Conservation (phyloP, 2,113 vertebrate genomes). For the Microtus ochrogaster region DNA sequence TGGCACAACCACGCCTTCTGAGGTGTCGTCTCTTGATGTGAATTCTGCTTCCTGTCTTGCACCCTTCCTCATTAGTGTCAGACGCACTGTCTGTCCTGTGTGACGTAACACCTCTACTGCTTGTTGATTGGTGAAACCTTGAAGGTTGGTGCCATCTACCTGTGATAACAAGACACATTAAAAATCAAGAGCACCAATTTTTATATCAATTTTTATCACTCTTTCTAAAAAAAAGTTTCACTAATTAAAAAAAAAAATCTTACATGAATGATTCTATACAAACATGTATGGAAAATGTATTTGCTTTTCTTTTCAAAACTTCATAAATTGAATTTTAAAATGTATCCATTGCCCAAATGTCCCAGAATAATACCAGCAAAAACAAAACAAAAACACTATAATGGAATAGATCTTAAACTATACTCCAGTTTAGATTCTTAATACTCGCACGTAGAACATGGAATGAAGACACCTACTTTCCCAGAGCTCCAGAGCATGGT, state of each 20-base stretch:
- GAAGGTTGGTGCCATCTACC: constrained; percentile 96
- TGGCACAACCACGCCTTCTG: constrained; percentile 84
- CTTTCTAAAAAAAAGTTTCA: background rate
- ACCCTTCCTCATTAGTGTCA: constrained; percentile 92
- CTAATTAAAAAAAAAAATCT: background rate
- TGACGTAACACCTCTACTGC: constrained; percentile 96
- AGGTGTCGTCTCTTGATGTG: constrained; percentile 74
- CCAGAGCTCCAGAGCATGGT: background rate
- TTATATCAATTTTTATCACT: background rate
- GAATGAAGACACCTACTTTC: background rate
- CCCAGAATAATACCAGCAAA: background rate
- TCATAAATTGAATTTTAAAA: background rate
- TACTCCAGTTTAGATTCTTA: background rate
- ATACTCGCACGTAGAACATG: background rate
- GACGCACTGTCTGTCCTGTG: constrained; percentile 93
- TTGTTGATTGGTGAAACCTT: constrained; percentile 97
- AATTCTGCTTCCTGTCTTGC: constrained; percentile 88
- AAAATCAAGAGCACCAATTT: background rate
- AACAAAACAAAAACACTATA: background rate
- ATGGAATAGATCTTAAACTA: background rate
- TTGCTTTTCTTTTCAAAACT: background rate
- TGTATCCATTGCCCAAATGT: background rate
- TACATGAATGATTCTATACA: background rate
- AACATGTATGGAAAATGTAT: background rate
- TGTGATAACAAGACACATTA: constrained; percentile 80